phyloP scores from a whole-genome alignment of 2,113 vertebrate species.

The Neomonachus schauinslandi region DNA sequence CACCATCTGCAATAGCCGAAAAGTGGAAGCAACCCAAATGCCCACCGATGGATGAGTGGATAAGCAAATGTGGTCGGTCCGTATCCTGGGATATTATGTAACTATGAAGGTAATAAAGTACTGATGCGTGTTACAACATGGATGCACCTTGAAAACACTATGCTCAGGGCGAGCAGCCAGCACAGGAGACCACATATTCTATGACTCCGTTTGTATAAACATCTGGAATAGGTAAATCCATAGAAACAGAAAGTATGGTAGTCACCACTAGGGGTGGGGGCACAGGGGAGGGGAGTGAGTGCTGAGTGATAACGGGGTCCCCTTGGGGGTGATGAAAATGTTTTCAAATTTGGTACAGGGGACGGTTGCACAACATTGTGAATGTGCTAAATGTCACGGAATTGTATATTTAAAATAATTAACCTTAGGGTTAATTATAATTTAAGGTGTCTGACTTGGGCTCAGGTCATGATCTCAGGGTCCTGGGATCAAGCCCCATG shows the following conservation, averaged over 20 bases:
- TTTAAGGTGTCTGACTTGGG: neutral
- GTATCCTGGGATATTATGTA: neutral
- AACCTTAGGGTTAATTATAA: neutral
- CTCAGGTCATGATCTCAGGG: neutral
- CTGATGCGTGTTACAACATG: neutral
- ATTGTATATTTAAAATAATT: neutral
- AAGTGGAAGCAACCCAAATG: neutral
- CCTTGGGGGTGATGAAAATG: neutral
- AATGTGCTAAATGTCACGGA: neutral
- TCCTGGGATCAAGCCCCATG: neutral
- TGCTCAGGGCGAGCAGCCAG: neutral
- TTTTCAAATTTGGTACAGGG: too few species aligned
- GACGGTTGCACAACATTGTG: rapidly evolving
- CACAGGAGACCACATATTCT: neutral
- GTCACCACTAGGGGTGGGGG: too few species aligned
- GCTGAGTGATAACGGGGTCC: neutral
- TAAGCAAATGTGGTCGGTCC: neutral
- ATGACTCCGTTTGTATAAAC: neutral
- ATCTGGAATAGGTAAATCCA: neutral
- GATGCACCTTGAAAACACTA: neutral
- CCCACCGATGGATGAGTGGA: neutral
- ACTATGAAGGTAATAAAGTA: neutral
- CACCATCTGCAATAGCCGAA: neutral
- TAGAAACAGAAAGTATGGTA: neutral
- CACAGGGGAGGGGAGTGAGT: too few species aligned